Evolutionary conservation across 2,113 vertebrate genomes (phyloP), one percentile per base, ranked within the genome.

Genomic region (Myrmecophaga tridactyla): DNA sequence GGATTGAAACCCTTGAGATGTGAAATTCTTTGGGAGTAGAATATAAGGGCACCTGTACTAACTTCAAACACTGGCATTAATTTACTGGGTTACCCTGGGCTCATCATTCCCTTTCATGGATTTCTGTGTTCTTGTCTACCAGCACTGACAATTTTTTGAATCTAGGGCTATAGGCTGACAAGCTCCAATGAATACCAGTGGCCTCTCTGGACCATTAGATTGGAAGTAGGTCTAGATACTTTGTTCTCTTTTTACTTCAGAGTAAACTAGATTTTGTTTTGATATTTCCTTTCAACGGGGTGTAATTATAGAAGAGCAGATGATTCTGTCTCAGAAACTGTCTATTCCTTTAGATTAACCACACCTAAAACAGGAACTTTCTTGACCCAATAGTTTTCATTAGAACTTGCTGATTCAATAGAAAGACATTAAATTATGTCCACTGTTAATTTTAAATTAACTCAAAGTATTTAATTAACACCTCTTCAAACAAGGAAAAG

Each of bases 401-500:
- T 94, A 88, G 62, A 95, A 92, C 43, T 90, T 95, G 73, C 87
- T 90, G 85, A 97, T 90, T 87, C 81, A 94, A 94, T 85, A 97
- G 88, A 93, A 96, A 92, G 67, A 93, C 85, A 87, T 86, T 72
- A 97, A 69, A 92, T 96, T 93, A 94, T 56, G 95, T 85, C 90
- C 72, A 88, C 84, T 94, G 87, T 93, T 97, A 95, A 97, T 95
- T 97, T 95, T 94, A 96, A 93, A 97, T 96, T 96, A 97, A 88
- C 90, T 96, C 67, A 70, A 94, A 95, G 81, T 80, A 88, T 97
- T 96, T 95, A 95, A 97, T 97, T 97, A 97, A 87, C 96, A 96
- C 95, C 83, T 97, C 65, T 89, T 95, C 89, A 96, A 95, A 95
- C n/a, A 82, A 56, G 53, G 60, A 91, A 90, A 82, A 83, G 76